Conservation (phyloP, 2,888 invertebrate genomes). For the Diabrotica balteata region DNA sequence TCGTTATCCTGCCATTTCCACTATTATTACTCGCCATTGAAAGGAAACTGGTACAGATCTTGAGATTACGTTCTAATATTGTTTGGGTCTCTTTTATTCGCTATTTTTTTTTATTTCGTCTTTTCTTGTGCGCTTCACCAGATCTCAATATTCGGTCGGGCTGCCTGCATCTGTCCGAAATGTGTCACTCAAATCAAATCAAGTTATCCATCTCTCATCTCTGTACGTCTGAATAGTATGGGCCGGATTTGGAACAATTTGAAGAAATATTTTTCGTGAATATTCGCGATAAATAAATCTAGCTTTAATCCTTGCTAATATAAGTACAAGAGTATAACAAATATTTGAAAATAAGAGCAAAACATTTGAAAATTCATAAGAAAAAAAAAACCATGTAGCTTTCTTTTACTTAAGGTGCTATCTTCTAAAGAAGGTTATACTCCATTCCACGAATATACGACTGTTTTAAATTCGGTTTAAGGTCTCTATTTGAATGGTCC, state of each 20-base stretch:
- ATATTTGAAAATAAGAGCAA: too few relatives aligned
- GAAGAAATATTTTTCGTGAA: not conserved
- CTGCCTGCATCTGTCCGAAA: constrained; percentile 38
- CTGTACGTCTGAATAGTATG: constrained; percentile 4
- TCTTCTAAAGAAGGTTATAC: too few relatives aligned
- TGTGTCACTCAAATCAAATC: constrained; percentile 36
- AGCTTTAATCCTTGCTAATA: too few relatives aligned
- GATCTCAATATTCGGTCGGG: constrained; percentile 39
- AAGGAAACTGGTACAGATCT: constrained; percentile 45
- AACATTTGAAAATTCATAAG: too few relatives aligned
- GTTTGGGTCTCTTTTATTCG: constrained; percentile 44
- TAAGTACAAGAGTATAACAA: too few relatives aligned
- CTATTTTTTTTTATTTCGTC: constrained; percentile 27
- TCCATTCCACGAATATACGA: too few relatives aligned
- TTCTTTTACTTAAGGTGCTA: too few relatives aligned
- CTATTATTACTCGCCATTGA: constrained; percentile 48
- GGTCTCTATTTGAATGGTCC: too few relatives aligned
- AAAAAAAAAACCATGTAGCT: too few relatives aligned
- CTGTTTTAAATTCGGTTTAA: too few relatives aligned
- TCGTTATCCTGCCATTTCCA: constrained; percentile 37
- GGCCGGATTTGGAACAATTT: not conserved
- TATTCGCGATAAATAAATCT: too few relatives aligned
- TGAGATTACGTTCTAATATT: constrained; percentile 48
- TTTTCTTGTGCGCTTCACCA: constrained; percentile 45
- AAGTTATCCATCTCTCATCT: constrained; percentile 27